Percentiles rank a stretch among this genome's conserved stretches.
Evolutionary conservation across 2,797 vertebrate genomes (phyloP).

Genomic region (Aplochiton taeniatus): DNA sequence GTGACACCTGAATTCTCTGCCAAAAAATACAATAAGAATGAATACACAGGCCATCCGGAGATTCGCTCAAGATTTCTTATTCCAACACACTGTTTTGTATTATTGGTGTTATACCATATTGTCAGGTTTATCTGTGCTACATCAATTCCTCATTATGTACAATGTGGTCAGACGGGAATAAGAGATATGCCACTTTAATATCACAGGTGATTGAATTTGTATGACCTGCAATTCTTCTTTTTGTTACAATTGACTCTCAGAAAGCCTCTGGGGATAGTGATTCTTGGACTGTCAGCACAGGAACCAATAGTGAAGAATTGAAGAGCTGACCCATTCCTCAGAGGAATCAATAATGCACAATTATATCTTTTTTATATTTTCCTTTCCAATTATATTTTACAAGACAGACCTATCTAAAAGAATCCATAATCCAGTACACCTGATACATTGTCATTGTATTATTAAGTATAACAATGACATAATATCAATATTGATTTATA

Average conservation of each 20-base stretch:
- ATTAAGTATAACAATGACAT: neutral
- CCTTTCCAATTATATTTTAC: constrained; percentile 61
- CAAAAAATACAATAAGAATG: no score
- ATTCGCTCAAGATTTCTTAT: no score
- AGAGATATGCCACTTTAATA: constrained; percentile 25
- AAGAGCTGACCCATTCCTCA: constrained; percentile 58
- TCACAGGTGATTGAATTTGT: constrained; percentile 44
- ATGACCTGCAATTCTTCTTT: constrained; percentile 31
- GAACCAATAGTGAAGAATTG: constrained; percentile 54
- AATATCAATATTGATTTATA: constrained; percentile 50
- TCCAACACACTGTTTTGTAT: no score
- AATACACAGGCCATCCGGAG: no score
- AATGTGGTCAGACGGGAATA: constrained; percentile 2
- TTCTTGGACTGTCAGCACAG: constrained; percentile 39
- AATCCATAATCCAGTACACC: no score
- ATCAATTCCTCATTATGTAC: constrained; percentile 9
- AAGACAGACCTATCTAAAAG: constrained; percentile 61
- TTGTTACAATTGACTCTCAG: constrained; percentile 27
- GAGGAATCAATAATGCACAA: constrained; percentile 62
- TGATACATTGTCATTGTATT: neutral
- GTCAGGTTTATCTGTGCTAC: neutral
- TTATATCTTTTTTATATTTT: constrained; percentile 65
- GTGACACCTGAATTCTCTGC: no score
- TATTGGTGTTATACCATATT: no score
- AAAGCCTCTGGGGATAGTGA: constrained; percentile 16